Percentiles rank a stretch among this genome's conserved stretches.
These are phyloP conservation scores for Lysandra bellargus DNA, from an alignment of 2,888 invertebrate species.

Conservation along the genomic window DNA sequence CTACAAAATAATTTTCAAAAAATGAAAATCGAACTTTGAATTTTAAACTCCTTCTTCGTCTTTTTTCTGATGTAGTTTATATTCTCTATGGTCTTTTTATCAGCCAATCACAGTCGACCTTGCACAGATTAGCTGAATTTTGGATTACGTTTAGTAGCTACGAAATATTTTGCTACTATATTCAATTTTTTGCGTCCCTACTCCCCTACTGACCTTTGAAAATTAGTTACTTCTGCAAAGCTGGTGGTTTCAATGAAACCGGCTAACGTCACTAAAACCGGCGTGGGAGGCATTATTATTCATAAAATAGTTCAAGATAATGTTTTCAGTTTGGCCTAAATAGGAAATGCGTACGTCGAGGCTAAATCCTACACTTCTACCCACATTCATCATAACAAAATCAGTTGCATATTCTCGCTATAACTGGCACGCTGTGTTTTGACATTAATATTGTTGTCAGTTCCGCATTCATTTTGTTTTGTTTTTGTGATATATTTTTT, in stretches of 20 bases:
- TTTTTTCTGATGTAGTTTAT: no score
- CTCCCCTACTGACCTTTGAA: no score
- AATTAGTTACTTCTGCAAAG: neutral
- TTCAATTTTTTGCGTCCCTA: no score
- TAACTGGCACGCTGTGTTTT: conserved; percentile 56
- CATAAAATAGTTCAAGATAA: neutral
- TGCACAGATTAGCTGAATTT: no score
- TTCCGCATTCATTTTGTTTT: conserved; percentile 33
- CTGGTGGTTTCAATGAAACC: neutral
- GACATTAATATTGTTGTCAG: conserved; percentile 34
- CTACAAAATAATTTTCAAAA: no score
- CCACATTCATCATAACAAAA: conserved; percentile 59
- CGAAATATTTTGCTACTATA: no score
- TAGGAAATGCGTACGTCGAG: conserved; percentile 54
- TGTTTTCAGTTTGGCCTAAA: conserved; percentile 20
- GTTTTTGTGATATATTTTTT: conserved; percentile 31
- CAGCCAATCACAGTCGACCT: no score
- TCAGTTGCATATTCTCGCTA: conserved; percentile 59
- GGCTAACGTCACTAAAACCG: neutral
- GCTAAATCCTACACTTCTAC: conserved; percentile 64
- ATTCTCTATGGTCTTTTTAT: no score
- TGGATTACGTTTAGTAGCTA: no score
- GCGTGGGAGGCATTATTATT: neutral
- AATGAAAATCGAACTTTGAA: no score
- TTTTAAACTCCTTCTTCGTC: no score